These are phyloP conservation scores for Tympanuchus pallidicinctus DNA, from an alignment of 2,113 vertebrate genomes.

Conservation along the genomic window DNA sequence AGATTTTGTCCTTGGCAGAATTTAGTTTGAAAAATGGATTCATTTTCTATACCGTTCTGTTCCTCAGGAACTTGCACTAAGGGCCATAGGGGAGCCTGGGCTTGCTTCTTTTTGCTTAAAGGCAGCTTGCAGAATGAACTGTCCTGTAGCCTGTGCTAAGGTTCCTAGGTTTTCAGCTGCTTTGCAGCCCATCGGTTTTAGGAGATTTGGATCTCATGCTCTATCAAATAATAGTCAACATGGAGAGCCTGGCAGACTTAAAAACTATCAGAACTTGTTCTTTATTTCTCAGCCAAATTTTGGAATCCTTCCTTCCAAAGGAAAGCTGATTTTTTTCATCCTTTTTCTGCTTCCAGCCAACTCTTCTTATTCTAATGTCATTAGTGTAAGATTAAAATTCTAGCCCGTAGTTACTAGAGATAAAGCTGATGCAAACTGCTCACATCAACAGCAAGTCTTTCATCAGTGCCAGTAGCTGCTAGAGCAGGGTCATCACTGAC, in stretches of 20 bases:
- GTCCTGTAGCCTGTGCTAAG: slow-evolving; percentile 7
- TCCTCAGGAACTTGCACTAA: neutral
- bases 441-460: neutral
- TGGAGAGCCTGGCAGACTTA: slow-evolving; percentile 43
- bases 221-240: slow-evolving; percentile 21
- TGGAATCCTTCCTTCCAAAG: slow-evolving; percentile 8
- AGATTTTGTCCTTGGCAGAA: slow-evolving; percentile 49
- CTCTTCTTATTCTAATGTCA: neutral
- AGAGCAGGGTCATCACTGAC: neutral
- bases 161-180: neutral
- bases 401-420: neutral
- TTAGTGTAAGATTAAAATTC: neutral
- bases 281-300: slow-evolving; percentile 45
- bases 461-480: neutral
- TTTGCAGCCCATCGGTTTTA: slow-evolving; percentile 13
- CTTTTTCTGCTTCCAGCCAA: neutral
- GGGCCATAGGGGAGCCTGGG: neutral
- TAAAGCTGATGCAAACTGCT: slow-evolving; percentile 1
- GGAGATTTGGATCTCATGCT: slow-evolving; percentile 22
- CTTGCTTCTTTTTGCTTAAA: neutral
- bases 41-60: neutral
- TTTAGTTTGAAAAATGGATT: neutral
- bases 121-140: neutral
- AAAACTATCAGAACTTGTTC: slow-evolving; percentile 37
- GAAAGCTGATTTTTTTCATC: slow-evolving; percentile 33